Evolutionary conservation across 2,113 vertebrate genomes (phyloP), one percentile per base, ranked within the genome.

Genomic region (Micromys minutus): DNA sequence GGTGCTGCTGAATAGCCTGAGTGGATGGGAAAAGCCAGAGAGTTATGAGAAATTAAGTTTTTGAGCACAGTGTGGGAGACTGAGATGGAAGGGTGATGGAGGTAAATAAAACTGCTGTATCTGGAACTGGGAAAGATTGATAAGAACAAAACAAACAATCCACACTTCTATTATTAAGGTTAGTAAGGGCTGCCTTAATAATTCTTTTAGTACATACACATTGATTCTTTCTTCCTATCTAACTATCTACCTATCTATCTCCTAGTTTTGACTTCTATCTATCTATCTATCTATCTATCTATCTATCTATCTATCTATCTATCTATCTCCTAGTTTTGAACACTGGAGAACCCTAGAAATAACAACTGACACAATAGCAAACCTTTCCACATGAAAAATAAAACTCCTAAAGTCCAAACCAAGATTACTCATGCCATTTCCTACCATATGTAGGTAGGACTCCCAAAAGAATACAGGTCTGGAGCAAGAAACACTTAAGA

Each of bases 21-120:
- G 42, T n/a, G n/a, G n/a, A 39, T 26, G 47, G 22, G 22, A 95
- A 72, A 92, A 65, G 63, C 39, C 52, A 93, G 87, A 91, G 63
- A 77, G 47, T 65, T 59, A 22, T 0, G 75, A 67, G 47, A 94
- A 96, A 95, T 93, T 72, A 75, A 93, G 42, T 80, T 19, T 94
- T 90, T 52, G 39, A 19, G 8, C 67, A 77, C 6, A 34, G 9
- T 50, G 5, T 50, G 52, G 47, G 31, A 92, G 16, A 92, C 69
- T 87, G 80, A 45, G 52, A 77, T 39, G 2, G 65, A 89, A 94
- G 39, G 22, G 42, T 90, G 39, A 89, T 42, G 24, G 92, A n/a
- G 31, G 87, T 89, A 91, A 80, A 71, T 81, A 74, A 91, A 93
- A 93, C 63, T 80, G 42, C 61, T 67, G 71, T 22, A 45, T 87